Evolutionary conservation across 2,888 invertebrate genomes (phyloP).

Genomic region (Idaea straminata): DNA sequence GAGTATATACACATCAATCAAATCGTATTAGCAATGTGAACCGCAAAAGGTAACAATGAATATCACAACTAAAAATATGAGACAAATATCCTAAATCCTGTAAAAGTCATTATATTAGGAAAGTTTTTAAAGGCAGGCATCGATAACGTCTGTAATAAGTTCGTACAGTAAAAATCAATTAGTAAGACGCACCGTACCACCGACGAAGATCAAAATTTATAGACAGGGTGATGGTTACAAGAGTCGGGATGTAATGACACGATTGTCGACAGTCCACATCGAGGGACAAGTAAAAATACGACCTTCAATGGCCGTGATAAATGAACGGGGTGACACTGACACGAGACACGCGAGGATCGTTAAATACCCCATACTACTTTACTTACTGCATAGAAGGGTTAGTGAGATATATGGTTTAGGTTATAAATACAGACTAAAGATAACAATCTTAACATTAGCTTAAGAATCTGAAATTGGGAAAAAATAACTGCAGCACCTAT

Average conservation of each 20-base stretch:
- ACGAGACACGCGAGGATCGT: conserved; percentile 64
- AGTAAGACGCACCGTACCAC: conserved; percentile 63
- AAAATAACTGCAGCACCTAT: no score
- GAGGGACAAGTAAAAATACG: conserved; percentile 72
- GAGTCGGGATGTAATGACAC: conserved; percentile 73
- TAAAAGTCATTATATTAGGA: no score
- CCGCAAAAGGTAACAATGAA: neutral
- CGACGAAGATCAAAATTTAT: conserved; percentile 75
- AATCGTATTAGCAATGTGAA: neutral
- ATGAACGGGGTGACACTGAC: conserved; percentile 43
- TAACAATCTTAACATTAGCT: neutral
- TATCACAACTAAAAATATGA: no score
- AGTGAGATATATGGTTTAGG: neutral
- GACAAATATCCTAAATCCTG: no score
- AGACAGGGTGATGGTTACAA: conserved; percentile 64
- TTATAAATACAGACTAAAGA: conserved; percentile 14
- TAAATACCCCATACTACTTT: conserved; percentile 23
- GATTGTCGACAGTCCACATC: conserved; percentile 73
- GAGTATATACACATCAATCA: conserved; percentile 14
- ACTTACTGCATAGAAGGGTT: neutral
- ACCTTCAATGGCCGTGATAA: conserved; percentile 53
- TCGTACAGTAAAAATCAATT: conserved; percentile 64
- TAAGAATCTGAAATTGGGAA: no score
- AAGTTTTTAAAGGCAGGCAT: neutral
- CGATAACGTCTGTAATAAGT: conserved; percentile 41